Base-by-base conservation (phyloP, 1,140 invertebrate species). In the Aphaenogaster ashmeadi region DNA sequence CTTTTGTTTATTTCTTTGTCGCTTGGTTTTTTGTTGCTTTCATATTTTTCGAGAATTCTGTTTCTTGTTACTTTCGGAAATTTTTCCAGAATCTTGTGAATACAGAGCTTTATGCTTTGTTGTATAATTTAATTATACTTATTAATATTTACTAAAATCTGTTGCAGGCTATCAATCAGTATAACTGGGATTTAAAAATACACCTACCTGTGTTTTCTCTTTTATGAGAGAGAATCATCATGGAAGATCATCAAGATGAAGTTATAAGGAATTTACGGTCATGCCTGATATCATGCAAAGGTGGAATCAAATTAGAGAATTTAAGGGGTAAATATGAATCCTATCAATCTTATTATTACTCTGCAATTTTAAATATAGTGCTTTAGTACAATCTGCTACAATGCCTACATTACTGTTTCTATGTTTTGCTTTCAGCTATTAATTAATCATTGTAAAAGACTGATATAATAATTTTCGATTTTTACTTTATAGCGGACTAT, bases 401-500 rank as follows among this genome's bases (percentile, higher is more conserved):
- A 54, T 71, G 3, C 15, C 47, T 33, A 47, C 13, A 52, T 3
- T 13, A 58, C n/a, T 58, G 18, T 50, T 47, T 36, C 0, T 36
- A 0, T 21, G 33, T 47, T 64, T 52, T 21, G 0, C 33, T 21
- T 15, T 47, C 27, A 36, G 18, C 1, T 44, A 56, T 21, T 60
- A 36, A 69, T 79, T 47, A 64, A 11, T 54, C 2, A 21, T n/a
- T 60, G 3, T 5, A 18, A 18, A 64, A 38, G 67, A 54, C 3
- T 47, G 15, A 78, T 9, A 27, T 60, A 47, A 21, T 13, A 38
- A 38, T 78, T 47, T 15, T 8, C 47, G 13, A n/a, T 52, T 56
- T 36, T 78, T n/a, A 56, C 5, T 44, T 93, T 91, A 5, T 79
- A 96, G 96, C 93, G 62, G 97, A 97, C 93, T 97, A 97, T 90